Percentiles rank a stretch among this genome's conserved stretches.
Evolutionary conservation across 2,888 invertebrate species (phyloP).

Genomic region (Ichneumoninae sp.): DNA sequence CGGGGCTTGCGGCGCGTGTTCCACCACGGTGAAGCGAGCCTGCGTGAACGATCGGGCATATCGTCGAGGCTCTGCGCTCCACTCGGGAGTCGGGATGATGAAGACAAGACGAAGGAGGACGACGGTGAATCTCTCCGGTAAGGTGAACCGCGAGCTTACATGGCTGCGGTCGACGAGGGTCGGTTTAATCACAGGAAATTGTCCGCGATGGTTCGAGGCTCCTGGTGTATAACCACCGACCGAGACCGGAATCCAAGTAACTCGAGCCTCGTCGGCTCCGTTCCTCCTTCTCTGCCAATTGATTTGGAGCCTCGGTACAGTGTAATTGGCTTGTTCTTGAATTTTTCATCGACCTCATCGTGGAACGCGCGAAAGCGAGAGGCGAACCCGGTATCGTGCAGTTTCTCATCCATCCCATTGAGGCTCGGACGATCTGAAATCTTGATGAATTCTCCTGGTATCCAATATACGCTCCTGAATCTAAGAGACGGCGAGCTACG

Average conservation of each 20-base stretch:
- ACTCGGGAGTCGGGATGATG: neutral
- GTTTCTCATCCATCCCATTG: constrained; percentile 7
- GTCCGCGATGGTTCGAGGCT: constrained; percentile 51
- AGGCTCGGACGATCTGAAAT: constrained; percentile 1
- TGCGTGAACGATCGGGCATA: constrained; percentile 19
- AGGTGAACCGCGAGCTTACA: constrained; percentile 72
- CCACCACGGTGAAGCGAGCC: neutral
- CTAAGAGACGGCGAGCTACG: neutral
- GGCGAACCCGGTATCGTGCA: neutral
- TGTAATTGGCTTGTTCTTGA: constrained; percentile 31
- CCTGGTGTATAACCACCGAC: constrained; percentile 4
- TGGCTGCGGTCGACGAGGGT: constrained; percentile 69
- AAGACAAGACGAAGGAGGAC: constrained; percentile 1
- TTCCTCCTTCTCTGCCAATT: constrained; percentile 9
- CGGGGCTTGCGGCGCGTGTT: constrained; percentile 55
- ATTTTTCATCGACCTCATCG: constrained; percentile 8
- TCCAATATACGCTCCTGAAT: neutral
- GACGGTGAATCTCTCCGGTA: constrained; percentile 52
- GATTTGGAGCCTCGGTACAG: constrained; percentile 3
- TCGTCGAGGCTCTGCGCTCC: neutral
- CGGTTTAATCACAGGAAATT: constrained; percentile 70
- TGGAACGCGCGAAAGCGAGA: neutral
- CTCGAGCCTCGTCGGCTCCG: neutral
- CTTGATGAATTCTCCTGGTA: neutral
- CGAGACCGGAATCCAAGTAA: constrained; percentile 20